phyloP scores from a whole-genome alignment of 2,888 invertebrate genomes.

The Mechanitis messenoides region DNA sequence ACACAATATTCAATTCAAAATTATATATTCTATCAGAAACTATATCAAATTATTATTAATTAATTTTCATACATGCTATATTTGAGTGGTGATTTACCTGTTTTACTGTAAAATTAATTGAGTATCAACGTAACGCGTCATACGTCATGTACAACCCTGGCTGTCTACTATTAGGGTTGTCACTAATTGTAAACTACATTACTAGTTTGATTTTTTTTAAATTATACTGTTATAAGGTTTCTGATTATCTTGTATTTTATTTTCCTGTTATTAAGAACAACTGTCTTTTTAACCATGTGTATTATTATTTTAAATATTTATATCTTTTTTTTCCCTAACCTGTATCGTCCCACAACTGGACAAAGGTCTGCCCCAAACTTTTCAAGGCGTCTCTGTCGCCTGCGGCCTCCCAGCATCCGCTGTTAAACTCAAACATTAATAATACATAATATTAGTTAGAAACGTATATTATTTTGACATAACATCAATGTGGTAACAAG shows the following conservation, averaged over 20 bases:
- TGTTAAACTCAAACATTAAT: no score
- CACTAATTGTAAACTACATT: slow-evolving; percentile 26
- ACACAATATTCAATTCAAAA: background rate
- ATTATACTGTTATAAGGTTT: background rate
- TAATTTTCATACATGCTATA: slow-evolving; percentile 39
- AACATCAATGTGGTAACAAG: slow-evolving; percentile 1
- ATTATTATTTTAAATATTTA: no score
- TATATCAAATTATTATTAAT: slow-evolving; percentile 25
- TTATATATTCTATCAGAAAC: slow-evolving; percentile 23
- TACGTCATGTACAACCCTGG: slow-evolving; percentile 38
- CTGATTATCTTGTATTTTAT: no score
- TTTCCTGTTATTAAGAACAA: no score
- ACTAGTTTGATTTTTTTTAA: background rate
- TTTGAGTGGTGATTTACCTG: slow-evolving; percentile 46
- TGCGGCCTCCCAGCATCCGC: no score
- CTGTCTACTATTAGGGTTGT: slow-evolving; percentile 42
- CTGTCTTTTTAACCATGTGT: no score
- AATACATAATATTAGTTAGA: no score
- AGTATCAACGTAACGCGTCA: slow-evolving; percentile 32
- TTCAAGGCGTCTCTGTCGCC: no score
- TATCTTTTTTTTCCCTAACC: no score
- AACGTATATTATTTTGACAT: slow-evolving; percentile 31
- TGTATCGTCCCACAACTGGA: no score
- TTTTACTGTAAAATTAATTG: slow-evolving; percentile 50
- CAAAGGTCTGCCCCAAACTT: no score